Base-by-base conservation (phyloP, 53 echinoderm and acorn worm genomes). In the Apostichopus leukothele region DNA sequence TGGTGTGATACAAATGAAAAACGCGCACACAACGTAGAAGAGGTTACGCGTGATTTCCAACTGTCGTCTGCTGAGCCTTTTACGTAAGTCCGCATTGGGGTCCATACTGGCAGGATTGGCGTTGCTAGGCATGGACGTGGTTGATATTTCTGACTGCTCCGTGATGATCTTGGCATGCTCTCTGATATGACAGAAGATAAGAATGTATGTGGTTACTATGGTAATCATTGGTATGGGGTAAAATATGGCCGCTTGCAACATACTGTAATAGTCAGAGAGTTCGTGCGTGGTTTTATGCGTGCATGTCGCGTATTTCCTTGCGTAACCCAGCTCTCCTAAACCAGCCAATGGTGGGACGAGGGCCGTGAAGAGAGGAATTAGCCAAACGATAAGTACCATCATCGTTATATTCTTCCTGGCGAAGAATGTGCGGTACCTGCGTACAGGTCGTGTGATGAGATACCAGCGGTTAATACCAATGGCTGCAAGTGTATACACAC, bases 21-120 rank as follows among this genome's bases (percentile, higher is more conserved):
- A 96, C 67, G 93, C 94, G 59, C 93, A 91, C 22, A 96, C 96
- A 50, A 96, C 96, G 86, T 94, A 96, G 78, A 96, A 96, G 14
- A 96, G 89, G 75, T 96, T 96, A 60, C 91, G 91, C 20, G 96
- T 96, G 27, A 96, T 95, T 67, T 92, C 93, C 7, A 92, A 74
- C 75, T 96, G 96, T 55, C 93, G 90, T 88, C 86, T 89, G 75
- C 89, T 96, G 0, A 94, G 90, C 16, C 94, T 83, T 25, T 91
- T 93, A 60, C 88, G 90, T 20, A 90, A 39, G 73, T 83, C 39
- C 6, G 66, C 83, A 7, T 67, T 63, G 14, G 74, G 73, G 76
- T 86, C 83, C 18, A 73, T 71, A 51, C 51, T 86, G 18, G 51
- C 74, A 2, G 88, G 19, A 14, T 68, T 83, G 12, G 71, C 73